Percentiles rank a stretch among this genome's conserved stretches.
Evolutionary conservation across 1,140 invertebrate genomes (phyloP).

Genomic region (Drosophila varians): DNA sequence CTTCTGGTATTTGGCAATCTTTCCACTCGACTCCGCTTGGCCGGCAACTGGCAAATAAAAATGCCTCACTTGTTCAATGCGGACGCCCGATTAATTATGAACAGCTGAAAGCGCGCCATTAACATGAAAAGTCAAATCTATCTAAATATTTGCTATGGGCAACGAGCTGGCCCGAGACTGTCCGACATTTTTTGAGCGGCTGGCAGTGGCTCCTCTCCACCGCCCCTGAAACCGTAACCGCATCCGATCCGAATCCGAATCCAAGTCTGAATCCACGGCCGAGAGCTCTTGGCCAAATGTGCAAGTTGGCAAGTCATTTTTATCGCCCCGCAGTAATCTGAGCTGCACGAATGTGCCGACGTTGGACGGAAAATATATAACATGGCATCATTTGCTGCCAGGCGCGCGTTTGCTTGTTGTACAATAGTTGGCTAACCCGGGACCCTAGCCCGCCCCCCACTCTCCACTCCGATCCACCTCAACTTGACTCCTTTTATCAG

Average conservation of each 20-base stretch:
- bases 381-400: conserved; percentile 80
- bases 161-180: conserved; percentile 41
- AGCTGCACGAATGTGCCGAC: conserved; percentile 77
- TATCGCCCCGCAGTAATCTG: conserved; percentile 79
- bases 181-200: conserved; percentile 33
- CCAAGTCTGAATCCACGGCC: conserved; percentile 8
- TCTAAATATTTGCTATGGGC: conserved; percentile 79
- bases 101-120: conserved; percentile 81
- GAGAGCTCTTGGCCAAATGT: conserved; percentile 71
- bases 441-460: conserved; percentile 7
- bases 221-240: background rate
- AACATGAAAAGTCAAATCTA: conserved; percentile 82
- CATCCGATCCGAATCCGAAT: conserved; percentile 3
- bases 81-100: conserved; percentile 81
- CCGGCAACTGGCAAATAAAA: conserved; percentile 66
- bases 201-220: background rate
- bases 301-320: conserved; percentile 82
- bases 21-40: background rate
- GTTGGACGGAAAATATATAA: conserved; percentile 68
- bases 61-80: conserved; percentile 72
- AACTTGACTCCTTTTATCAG: conserved; percentile 9
- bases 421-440: conserved; percentile 59
- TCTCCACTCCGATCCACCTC: background rate
- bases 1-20: conserved; percentile 64
- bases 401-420: conserved; percentile 80